Evolutionary conservation across 2,888 invertebrate species (phyloP), one percentile per base, ranked within the genome.

Genomic region (Aphodius sticticus): DNA sequence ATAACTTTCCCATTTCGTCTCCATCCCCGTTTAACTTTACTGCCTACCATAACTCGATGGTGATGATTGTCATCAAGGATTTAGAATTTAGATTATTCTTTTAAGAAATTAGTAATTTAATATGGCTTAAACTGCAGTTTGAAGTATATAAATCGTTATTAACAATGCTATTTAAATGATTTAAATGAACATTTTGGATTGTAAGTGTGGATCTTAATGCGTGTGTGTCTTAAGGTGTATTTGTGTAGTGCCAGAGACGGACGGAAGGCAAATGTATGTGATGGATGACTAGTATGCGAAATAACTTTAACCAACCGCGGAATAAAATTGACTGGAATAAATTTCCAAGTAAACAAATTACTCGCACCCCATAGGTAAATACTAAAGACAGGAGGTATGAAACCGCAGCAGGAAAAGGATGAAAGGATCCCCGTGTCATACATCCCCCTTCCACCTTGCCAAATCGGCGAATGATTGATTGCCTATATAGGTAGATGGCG

Each of bases 1-100:
- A 88, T 87, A 88, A 88, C 88, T 88, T 89, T 88, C 87, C 88
- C 88, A 89, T 89, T 88, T 88, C 86, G 85, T 84, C 84, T 84
- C 84, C 4, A 53, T 53, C 83, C 82, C 84, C 81, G 86, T 86
- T 87, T 87, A 86, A 86, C 86, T 86, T 86, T 86, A 86, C 85
- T 84, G 85, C 84, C 84, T 83, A 12, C 74, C 84, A 85, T 85
- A 85, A 86, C 86, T 85, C 83, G 85, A 87, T 86, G 26, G 26
- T 26, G 86, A 87, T 87, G 87, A 86, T 86, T 87, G 86, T 86
- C 87, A 36, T 81, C 77, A 86, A 12, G 6, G 4, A 12, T 35
- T 72, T 15, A 72, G 5, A 16, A 15, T 72, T 26, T 26, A 3
- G 71, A 74, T 74, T 37, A 26, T 74, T 16, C n/a, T 53, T 53